Evolutionary conservation across 2,113 vertebrate genomes (phyloP), one percentile per base, ranked within the genome.

Genomic region (Oophaga pumilio): DNA sequence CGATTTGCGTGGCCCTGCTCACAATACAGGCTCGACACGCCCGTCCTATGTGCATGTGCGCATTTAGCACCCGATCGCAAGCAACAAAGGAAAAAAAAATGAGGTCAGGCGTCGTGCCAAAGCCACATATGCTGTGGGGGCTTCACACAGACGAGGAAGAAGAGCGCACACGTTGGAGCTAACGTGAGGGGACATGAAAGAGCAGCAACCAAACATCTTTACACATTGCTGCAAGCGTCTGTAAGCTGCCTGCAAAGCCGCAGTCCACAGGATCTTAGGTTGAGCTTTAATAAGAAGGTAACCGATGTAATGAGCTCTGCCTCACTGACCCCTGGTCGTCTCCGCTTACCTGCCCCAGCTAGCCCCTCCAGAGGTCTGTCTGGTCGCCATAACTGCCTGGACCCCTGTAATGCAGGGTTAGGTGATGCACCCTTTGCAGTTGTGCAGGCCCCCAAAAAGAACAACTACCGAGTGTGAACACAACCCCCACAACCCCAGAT

Each of bases 81-180:
- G 26, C 24, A 69, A 69, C 68, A 69, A 69, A 69, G 68, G 28
- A 26, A 68, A 68, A 69, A 69, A 69, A 69, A 69, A 6, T 6
- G 5, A 69, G 68, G 68, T 69, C 68, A 69, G 68, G 68, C 68
- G 14, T 69, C 68, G 15, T 33, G 68, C 68, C 68, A 69, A 69
- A 69, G 68, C 26, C 68, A 28, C 68, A 69, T 69, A 69, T 69
- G 68, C 68, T 69, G 68, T 69, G 68, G 68, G 68, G 68, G 68
- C 68, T 69, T 69, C 68, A 69, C 13, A 4, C 68, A 28, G 68
- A 15, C 13, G 24, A 28, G 68, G 68, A 69, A 20, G 62, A 10
- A 64, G 62, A 64, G 62, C 0, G 62, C 17, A 9, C 50, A 49
- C 11, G 1, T 14, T 12, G 33, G 74, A 62, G 60, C 6, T 22